A percentile compares a stretch with the other conserved stretches of the same genome.
These are phyloP conservation scores for Ursus arctos DNA, from an alignment of 2,113 vertebrate species.

Conservation along the genomic window DNA sequence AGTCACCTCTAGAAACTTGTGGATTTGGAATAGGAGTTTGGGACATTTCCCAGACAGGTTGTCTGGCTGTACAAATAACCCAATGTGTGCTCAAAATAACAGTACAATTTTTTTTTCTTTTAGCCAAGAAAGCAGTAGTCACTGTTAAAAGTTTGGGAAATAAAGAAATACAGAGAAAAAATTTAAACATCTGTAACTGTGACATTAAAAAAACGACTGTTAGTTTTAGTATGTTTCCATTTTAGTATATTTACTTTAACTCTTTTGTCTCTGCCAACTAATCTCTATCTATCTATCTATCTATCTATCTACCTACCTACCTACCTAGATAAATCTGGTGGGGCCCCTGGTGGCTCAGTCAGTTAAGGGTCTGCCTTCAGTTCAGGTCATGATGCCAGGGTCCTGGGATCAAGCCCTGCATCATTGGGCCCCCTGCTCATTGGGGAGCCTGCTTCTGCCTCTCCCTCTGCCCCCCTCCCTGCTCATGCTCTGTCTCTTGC, in stretches of 20 bases:
- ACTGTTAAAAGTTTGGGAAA: constrained; percentile 18
- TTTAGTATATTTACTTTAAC: constrained; percentile 18
- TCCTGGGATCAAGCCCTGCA: not conserved
- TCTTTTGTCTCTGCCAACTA: not conserved
- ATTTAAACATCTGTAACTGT: not conserved
- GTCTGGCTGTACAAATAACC: not conserved
- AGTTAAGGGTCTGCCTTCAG: not conserved
- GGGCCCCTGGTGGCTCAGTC: not conserved
- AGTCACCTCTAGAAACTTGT: not conserved
- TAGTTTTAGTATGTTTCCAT: constrained; percentile 33
- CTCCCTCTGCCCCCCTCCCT: too few relatives aligned
- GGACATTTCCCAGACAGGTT: not conserved
- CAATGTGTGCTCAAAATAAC: not conserved
- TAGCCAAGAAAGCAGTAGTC: not conserved
- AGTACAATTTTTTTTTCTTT: not conserved
- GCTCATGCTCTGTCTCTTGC: not conserved
- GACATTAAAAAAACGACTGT: not conserved
- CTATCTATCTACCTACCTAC: too few relatives aligned
- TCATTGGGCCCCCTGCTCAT: not conserved
- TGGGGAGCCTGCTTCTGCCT: not conserved
- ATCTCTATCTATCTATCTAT: not conserved
- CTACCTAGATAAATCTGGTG: not conserved
- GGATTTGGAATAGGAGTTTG: not conserved
- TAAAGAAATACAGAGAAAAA: not conserved
- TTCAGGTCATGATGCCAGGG: not conserved